phyloP scores from a whole-genome alignment of 2,797 vertebrate species.

The Falco naumanni region DNA sequence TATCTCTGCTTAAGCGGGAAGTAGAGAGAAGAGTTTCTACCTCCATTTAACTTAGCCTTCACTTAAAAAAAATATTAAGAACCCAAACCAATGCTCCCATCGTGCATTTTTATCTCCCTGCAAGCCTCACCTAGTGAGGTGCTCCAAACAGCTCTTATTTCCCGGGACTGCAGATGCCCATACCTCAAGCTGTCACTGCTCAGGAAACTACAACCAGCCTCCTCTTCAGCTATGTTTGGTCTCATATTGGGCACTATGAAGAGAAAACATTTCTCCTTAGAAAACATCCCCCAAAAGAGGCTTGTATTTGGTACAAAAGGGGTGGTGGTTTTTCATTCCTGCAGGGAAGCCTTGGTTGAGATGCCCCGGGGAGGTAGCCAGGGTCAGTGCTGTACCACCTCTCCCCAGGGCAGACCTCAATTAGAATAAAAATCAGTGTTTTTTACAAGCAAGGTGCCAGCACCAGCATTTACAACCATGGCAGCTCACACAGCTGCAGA shows the following conservation, averaged over 20 bases:
- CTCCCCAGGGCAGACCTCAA: not conserved
- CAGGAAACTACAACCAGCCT: not conserved
- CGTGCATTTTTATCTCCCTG: rapidly evolving
- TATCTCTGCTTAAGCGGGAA: not conserved
- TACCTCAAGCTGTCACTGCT: not conserved
- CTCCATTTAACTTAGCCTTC: not conserved
- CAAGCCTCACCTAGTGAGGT: not conserved
- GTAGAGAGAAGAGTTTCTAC: not conserved
- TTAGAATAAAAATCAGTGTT: not conserved
- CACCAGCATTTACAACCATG: not conserved
- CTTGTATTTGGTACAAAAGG: not conserved
- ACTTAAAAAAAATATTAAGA: not conserved
- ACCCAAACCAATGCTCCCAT: not conserved
- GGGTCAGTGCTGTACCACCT: not conserved
- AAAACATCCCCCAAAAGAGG: not conserved
- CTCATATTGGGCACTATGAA: not conserved
- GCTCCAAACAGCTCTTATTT: not conserved
- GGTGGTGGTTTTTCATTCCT: not conserved
- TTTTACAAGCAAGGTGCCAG: not conserved
- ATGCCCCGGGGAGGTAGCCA: not conserved
- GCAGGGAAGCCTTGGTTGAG: not conserved
- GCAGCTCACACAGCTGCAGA: not conserved
- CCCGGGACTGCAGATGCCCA: not conserved
- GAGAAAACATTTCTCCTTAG: not conserved
- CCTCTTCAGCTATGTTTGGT: not conserved